phyloP scores from a whole-genome alignment of 2,113 vertebrate species.

The Fregata magnificens region DNA sequence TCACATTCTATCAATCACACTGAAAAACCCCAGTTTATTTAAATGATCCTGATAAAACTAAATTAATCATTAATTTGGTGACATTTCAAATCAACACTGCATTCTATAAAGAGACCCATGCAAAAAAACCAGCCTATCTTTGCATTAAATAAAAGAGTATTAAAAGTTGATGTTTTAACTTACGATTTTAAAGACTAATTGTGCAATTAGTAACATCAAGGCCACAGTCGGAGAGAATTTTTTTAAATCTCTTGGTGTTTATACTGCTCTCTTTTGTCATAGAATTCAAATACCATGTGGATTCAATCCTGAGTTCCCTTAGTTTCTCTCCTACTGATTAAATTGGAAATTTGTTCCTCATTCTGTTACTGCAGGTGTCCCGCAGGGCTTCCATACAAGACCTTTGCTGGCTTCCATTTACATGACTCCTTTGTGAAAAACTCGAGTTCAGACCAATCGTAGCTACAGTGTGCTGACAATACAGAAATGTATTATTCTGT shows the following conservation, averaged over 20 bases:
- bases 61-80: conserved; percentile 85
- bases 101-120: conserved; percentile 21
- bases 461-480: not conserved
- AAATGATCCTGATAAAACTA: conserved; percentile 87
- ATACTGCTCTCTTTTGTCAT: not conserved
- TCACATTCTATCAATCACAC: conserved; percentile 83
- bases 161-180: conserved; percentile 38
- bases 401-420: not conserved
- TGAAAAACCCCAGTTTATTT: conserved; percentile 85
- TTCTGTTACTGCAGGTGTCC: not conserved
- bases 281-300: not conserved
- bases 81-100: conserved; percentile 83
- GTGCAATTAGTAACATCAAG: conserved; percentile 16
- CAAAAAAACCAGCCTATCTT: not conserved
- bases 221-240: not conserved
- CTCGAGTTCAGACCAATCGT: not conserved
- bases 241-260: not conserved
- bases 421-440: not conserved
- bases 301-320: not conserved
- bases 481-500: not conserved
- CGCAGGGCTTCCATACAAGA: not conserved
- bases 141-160: conserved; percentile 1
- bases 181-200: not conserved
- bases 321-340: conserved; percentile 4
- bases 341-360: conserved; percentile 1